Evolutionary conservation across 2,888 invertebrate species (phyloP).

Genomic region (Prosopocoilus inquinatus): DNA sequence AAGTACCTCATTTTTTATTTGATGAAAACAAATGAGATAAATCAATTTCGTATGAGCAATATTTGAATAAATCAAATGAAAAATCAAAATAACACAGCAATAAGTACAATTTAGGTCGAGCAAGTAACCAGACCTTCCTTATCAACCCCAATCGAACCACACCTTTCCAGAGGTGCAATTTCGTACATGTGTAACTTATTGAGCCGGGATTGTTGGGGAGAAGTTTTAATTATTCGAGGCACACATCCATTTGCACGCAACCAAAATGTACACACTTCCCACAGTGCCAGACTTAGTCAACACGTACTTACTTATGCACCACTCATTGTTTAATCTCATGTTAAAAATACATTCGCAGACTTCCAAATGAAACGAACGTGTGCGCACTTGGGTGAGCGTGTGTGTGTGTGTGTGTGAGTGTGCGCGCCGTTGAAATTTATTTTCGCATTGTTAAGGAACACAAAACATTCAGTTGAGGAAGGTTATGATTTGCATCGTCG

Average conservation of each 20-base stretch:
- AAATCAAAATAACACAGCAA: too few relatives aligned
- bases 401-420: neutral
- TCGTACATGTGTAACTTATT: slow-evolving; percentile 2
- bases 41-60: too few relatives aligned
- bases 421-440: neutral
- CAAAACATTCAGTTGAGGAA: slow-evolving; percentile 18
- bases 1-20: too few relatives aligned
- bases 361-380: neutral
- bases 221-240: slow-evolving; percentile 45
- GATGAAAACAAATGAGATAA: too few relatives aligned
- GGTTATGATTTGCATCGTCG: slow-evolving; percentile 18
- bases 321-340: slow-evolving; percentile 9
- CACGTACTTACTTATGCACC: slow-evolving; percentile 13
- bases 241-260: slow-evolving; percentile 42
- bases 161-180: too few relatives aligned
- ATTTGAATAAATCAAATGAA: too few relatives aligned
- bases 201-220: slow-evolving; percentile 30
- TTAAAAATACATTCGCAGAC: slow-evolving; percentile 5
- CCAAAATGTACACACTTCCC: slow-evolving; percentile 28
- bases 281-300: slow-evolving; percentile 9
- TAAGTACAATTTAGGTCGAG: too few relatives aligned
- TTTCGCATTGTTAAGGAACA: slow-evolving; percentile 12
- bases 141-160: too few relatives aligned
- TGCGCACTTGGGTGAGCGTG: neutral
- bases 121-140: too few relatives aligned